Percentiles rank a stretch among this genome's conserved stretches.
Evolutionary conservation across 2,888 invertebrate species (phyloP).

Genomic region (Leucania comma): DNA sequence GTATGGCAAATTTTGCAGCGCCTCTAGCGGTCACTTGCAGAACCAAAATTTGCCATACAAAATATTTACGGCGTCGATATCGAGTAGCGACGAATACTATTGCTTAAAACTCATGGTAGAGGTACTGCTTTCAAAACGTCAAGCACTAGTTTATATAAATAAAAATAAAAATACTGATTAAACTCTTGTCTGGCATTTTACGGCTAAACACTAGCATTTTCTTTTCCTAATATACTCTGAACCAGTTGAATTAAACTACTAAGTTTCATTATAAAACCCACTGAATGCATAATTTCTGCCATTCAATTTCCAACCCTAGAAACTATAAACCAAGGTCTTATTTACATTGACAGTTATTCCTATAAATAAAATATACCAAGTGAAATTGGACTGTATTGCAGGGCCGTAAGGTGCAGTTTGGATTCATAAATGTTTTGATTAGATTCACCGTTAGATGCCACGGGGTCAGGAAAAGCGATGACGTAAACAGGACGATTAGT

Average conservation of each 20-base stretch:
- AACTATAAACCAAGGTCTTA: not conserved
- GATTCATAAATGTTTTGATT: conserved; percentile 32
- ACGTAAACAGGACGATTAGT: conserved; percentile 70
- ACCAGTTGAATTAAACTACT: conserved; percentile 9
- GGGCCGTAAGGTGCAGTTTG: conserved; percentile 25
- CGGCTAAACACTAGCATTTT: conserved; percentile 1
- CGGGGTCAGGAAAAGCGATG: conserved; percentile 69
- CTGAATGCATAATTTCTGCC: conserved; percentile 12
- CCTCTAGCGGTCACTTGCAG: no score
- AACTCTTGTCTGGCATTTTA: conserved; percentile 8
- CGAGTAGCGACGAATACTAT: no score
- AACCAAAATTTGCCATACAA: no score
- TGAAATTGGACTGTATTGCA: conserved; percentile 19
- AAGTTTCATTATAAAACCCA: conserved; percentile 3
- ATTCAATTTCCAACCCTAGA: conserved; percentile 27
- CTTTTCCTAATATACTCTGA: conserved; percentile 15
- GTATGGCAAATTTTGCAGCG: no score
- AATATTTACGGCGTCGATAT: no score
- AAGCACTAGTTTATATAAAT: no score
- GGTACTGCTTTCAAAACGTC: no score
- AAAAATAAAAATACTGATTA: no score
- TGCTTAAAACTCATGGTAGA: no score
- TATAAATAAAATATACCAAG: not conserved
- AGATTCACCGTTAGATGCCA: conserved; percentile 57
- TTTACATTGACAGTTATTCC: conserved; percentile 22